phyloP scores from a whole-genome alignment of 2,113 vertebrate genomes.

The Paedocypris sp. region DNA sequence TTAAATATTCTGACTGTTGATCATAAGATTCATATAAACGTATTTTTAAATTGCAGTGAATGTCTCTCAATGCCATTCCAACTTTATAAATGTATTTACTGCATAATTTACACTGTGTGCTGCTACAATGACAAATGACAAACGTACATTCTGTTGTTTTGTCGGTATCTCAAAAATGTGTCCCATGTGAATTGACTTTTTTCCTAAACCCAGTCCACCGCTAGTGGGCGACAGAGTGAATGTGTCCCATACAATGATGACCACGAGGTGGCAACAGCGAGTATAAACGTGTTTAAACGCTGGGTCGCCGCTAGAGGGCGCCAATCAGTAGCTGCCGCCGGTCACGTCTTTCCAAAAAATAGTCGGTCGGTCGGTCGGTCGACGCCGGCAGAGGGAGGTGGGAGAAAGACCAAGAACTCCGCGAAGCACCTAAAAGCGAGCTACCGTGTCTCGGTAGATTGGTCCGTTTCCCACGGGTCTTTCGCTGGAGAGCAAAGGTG shows the following conservation, averaged over 20 bases:
- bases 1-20: too few relatives aligned
- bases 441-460: not conserved
- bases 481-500: not conserved
- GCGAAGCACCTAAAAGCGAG: conserved; percentile 1
- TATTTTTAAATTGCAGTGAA: too few relatives aligned
- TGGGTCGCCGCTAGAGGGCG: not conserved
- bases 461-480: not conserved
- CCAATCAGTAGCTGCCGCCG: not conserved
- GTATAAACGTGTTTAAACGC: too few relatives aligned
- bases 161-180: too few relatives aligned
- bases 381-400: conserved; percentile 30
- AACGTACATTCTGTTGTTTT: too few relatives aligned
- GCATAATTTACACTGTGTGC: too few relatives aligned
- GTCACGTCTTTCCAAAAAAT: not conserved
- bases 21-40: too few relatives aligned
- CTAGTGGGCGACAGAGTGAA: not conserved
- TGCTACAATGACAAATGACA: too few relatives aligned
- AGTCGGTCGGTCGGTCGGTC: conserved; percentile 30
- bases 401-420: conserved; percentile 19
- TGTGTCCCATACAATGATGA: not conserved
- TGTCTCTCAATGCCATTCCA: too few relatives aligned
- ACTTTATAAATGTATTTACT: too few relatives aligned
- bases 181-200: too few relatives aligned
- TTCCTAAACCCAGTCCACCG: not conserved
- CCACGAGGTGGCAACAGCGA: too few relatives aligned